These are phyloP conservation scores for Candidula unifasciata DNA, from an alignment of 2,888 invertebrate genomes.

Conservation along the genomic window DNA sequence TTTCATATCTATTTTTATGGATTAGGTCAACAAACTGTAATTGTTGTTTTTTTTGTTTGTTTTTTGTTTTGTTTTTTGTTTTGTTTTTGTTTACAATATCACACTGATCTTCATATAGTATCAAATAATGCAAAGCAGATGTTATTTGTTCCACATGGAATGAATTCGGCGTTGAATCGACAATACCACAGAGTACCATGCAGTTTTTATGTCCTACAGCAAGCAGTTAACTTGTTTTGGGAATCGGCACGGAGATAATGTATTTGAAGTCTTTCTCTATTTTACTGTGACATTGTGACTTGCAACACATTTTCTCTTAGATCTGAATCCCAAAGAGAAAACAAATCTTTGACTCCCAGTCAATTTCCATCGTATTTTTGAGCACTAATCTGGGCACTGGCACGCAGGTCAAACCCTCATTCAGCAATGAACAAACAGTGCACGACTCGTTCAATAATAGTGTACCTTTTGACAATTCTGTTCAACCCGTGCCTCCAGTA, in stretches of 20 bases:
- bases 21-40: not conserved
- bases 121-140: not conserved
- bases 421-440: too few species aligned
- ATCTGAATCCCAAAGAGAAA: too few species aligned
- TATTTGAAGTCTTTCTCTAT: constrained; percentile 3
- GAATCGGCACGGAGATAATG: constrained; percentile 4
- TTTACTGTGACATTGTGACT: not conserved
- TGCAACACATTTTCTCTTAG: constrained; percentile 2
- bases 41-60: too few species aligned
- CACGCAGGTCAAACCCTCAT: too few species aligned
- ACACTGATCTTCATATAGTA: constrained; percentile 9
- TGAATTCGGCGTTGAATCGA: not conserved
- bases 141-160: constrained; percentile 5
- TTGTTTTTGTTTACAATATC: too few species aligned
- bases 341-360: not conserved
- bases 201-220: constrained; percentile 1
- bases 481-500: too few species aligned
- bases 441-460: too few species aligned
- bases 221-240: constrained; percentile 12
- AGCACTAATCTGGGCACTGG: not conserved
- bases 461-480: too few species aligned
- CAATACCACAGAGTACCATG: not conserved
- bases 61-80: too few species aligned
- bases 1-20: not conserved
- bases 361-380: not conserved